Conservation (phyloP, 1,140 invertebrate species). For the Papilio dardanus region DNA sequence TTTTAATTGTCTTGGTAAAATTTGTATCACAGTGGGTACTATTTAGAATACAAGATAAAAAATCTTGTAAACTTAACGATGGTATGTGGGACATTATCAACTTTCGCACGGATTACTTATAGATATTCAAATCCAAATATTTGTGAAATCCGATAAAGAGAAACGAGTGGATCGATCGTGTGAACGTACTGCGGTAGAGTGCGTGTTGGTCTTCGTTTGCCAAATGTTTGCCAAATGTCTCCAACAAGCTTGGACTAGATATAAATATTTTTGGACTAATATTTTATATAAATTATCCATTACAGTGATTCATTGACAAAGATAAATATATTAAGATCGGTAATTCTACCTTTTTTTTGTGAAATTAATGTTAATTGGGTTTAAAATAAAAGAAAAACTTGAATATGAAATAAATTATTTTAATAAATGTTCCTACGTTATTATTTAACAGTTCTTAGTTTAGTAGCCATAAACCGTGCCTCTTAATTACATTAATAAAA, state of each 20-base stretch:
- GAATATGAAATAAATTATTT: background rate
- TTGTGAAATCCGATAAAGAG: slow-evolving; percentile 14
- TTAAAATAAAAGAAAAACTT: background rate
- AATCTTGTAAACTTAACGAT: background rate
- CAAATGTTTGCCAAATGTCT: no score
- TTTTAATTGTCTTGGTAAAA: no score
- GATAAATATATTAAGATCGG: no score
- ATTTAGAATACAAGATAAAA: slow-evolving; percentile 10
- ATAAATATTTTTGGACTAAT: no score
- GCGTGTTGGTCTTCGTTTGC: no score
- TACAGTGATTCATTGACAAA: no score
- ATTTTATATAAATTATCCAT: no score
- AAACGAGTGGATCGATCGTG: background rate
- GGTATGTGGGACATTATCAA: background rate
- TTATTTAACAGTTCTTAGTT: background rate
- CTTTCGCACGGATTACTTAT: slow-evolving; percentile 2
- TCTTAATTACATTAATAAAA: background rate
- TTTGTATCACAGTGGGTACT: no score
- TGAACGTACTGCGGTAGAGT: background rate
- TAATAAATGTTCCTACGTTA: background rate
- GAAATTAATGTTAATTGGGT: background rate
- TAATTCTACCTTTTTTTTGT: no score
- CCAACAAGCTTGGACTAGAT: no score
- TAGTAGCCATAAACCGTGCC: background rate
- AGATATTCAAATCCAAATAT: slow-evolving; percentile 6